Evolutionary conservation across 2,113 vertebrate species (phyloP).

Genomic region (Cyphomyrus discorhynchus): DNA sequence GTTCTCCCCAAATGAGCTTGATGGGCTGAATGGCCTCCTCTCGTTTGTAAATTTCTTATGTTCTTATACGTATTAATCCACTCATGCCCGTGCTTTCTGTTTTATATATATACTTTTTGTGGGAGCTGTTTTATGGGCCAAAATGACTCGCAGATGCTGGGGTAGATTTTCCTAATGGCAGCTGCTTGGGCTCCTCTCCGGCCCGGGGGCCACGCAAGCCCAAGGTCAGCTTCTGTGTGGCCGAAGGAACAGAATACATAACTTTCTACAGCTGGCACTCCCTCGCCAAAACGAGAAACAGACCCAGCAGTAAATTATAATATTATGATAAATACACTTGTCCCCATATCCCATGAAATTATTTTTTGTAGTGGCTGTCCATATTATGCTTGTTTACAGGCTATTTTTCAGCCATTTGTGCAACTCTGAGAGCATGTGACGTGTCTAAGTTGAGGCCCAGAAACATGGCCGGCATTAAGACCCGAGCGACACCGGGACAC

Average conservation of each 20-base stretch:
- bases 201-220: background rate
- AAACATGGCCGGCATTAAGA: background rate
- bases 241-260: background rate
- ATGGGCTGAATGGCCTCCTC: no score
- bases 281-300: background rate
- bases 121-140: background rate
- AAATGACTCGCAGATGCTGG: background rate
- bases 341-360: background rate
- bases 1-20: no score
- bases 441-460: background rate
- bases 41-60: no score
- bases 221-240: background rate
- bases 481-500: background rate
- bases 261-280: background rate
- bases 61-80: background rate
- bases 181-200: background rate
- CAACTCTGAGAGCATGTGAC: background rate
- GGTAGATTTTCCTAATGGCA: background rate
- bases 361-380: background rate
- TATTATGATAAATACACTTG: background rate
- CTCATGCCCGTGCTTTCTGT: background rate
- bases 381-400: background rate
- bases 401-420: background rate
- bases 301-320: background rate
- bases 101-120: background rate